Base-by-base conservation (phyloP, 2,113 vertebrate species). In the Emydura subglobosa region DNA sequence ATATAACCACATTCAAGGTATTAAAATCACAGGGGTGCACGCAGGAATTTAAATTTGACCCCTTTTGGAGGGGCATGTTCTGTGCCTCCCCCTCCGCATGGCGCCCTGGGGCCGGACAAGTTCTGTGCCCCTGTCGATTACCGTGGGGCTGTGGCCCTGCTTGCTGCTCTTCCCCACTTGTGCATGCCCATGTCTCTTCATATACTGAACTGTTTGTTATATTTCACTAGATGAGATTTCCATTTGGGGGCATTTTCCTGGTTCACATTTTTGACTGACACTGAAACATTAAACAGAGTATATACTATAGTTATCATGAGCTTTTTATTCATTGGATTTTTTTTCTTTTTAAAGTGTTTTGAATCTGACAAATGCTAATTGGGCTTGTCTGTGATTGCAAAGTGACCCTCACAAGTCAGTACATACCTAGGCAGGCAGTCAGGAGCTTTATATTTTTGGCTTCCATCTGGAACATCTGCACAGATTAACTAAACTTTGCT, bases 401-500 rank as follows among this genome's bases (percentile, higher is more conserved):
- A 57, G 34, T 53, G 82, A 87, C 65, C 25, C 4, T 97, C 83
- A 82, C 59, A 95, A 55, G 21, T n/a, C n/a, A n/a, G 85, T 51
- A n/a, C 1, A 0, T 54, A 86, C 3, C 2, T 85, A 91, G 19
- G n/a, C 65, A 88, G 85, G 82, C 72, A 88, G 81, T 42, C 12
- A 42, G 90, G 76, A n/a, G 39, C 29, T 86, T 68, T 93, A 14
- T 81, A n/a, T 59, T 42, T 68, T 93, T 94, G 86, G 44, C 85
- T 34, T 93, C 93, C 80, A 88, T 76, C 57, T 21, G 88, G 82
- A 83, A 96, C 24, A 86, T 29, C 82, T 78, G 82, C 81, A 78
- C 83, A 90, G 44, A 2, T 82, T 57, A 83, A 93, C 74, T 79
- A 65, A 94, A 53, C 53, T 95, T 93, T 42, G 76, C 87, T 82